Percentiles rank a stretch among this genome's conserved stretches.
Evolutionary conservation across 37 sponge, comb jelly and placozoan genomes (phyloP).

Genomic region (Spongilla lacustris): DNA sequence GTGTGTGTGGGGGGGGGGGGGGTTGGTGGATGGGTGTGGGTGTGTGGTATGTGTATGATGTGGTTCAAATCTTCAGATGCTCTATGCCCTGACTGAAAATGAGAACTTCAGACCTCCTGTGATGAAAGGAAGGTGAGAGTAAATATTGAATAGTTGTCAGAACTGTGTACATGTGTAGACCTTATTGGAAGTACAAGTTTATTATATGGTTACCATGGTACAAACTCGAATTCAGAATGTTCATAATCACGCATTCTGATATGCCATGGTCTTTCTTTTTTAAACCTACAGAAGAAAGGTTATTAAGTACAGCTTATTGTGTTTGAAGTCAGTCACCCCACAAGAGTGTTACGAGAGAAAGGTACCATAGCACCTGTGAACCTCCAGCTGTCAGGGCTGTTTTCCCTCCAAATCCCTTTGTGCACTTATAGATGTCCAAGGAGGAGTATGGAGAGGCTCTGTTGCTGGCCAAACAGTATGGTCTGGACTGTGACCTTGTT

Average conservation of each 20-base stretch:
- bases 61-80: constrained; percentile 25
- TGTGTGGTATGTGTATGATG: no score
- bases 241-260: no score
- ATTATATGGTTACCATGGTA: no score
- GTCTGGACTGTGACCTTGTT: constrained; percentile 77
- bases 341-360: constrained; percentile 84
- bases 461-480: constrained; percentile 64
- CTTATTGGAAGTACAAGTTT: no score
- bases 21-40: no score
- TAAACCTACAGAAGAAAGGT: constrained; percentile 32
- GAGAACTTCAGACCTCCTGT: constrained; percentile 62
- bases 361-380: constrained; percentile 25
- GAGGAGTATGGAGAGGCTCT: constrained; percentile 86
- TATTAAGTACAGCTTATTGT: constrained; percentile 54
- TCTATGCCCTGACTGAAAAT: constrained; percentile 78
- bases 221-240: no score
- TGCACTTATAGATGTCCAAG: constrained; percentile 51
- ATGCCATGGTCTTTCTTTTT: no score
- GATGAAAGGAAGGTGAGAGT: constrained; percentile 55
- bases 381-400: neutral
- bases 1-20: no score
- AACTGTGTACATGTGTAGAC: no score
- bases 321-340: constrained; percentile 81
- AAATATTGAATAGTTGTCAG: no score
- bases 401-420: no score